phyloP scores from a whole-genome alignment of 1,140 invertebrate species.

The Eriocheir sinensis region DNA sequence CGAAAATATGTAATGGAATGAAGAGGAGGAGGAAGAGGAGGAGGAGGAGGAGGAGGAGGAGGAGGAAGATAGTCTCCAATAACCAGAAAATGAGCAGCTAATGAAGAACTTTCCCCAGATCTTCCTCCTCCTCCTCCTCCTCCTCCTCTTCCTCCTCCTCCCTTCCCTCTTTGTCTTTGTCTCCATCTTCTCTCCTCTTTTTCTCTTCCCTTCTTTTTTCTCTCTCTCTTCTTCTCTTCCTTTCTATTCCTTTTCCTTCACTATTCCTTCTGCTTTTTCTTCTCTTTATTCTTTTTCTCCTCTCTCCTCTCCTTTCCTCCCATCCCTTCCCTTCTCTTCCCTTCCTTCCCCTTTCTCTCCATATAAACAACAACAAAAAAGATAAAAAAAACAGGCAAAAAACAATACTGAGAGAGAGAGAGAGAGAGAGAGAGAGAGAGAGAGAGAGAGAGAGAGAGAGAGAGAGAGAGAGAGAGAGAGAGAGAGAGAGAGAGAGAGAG shows the following conservation, averaged over 20 bases:
- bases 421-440: too few relatives aligned
- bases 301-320: neutral
- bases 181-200: neutral
- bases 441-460: neutral
- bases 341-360: neutral
- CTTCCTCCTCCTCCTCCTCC: too few relatives aligned
- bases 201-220: neutral
- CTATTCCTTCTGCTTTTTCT: slow-evolving; percentile 7
- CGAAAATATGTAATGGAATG: too few relatives aligned
- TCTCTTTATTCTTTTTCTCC: neutral
- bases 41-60: neutral
- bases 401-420: too few relatives aligned
- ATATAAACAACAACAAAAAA: too few relatives aligned
- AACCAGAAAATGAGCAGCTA: neutral
- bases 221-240: neutral
- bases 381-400: too few relatives aligned
- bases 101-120: neutral
- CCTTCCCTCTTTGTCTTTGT: too few relatives aligned
- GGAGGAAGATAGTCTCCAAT: neutral
- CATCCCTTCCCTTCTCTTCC: neutral
- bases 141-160: too few relatives aligned
- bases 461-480: slow-evolving; percentile 37
- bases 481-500: slow-evolving; percentile 48
- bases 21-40: neutral
- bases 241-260: neutral